Base-by-base conservation (phyloP, 92 coral and sea anemone genomes). In the Porites lobata region DNA sequence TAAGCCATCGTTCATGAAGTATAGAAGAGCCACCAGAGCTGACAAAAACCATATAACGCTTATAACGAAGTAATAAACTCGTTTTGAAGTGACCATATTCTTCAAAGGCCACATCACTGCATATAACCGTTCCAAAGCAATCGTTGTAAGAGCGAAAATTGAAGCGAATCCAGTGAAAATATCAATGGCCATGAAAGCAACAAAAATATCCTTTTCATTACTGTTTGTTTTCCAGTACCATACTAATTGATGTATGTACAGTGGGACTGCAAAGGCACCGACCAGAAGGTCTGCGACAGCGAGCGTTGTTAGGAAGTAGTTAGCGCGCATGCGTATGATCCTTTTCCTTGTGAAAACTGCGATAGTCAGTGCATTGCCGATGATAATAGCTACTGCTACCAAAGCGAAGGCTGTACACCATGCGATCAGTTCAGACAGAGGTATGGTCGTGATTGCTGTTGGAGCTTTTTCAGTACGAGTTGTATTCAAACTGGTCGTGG, bases 81-180 rank as follows among this genome's bases (percentile, higher is more conserved):
- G 65, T 71, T 94, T 92, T 10, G 94, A 69, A 51, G 75, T 81
- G 32, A 87, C 51, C 51, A 95, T 90, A 61, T 94, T 95, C 21
- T 79, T 90, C 59, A 94, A 56, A 7, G 98, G 98, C 87, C 95
- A 92, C 54, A 94, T 61, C 14, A 94, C 89, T 3, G 98, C 95
- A 78, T 77, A 94, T 50, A 87, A 61, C 7, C 98, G 85, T 54
- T 94, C 98, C 19, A 94, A 71, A 10, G 98, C 95, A 11, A 94
- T 94, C 17, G 92, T 80, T 0, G 98, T 94, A 8, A 94, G 87
- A 7, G 94, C 92, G 26, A 94, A 92, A 18, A 94, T 94, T 54
- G 95, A 92, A 9, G 98, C 93, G 59, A 94, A 94, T 13, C 94
- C 98, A 7, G 98, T 89, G 65, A 94, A 94, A 4, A 94, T 94